Evolutionary conservation across 2,113 vertebrate species (phyloP), one percentile per base, ranked within the genome.

Genomic region (Ellobius talpinus): DNA sequence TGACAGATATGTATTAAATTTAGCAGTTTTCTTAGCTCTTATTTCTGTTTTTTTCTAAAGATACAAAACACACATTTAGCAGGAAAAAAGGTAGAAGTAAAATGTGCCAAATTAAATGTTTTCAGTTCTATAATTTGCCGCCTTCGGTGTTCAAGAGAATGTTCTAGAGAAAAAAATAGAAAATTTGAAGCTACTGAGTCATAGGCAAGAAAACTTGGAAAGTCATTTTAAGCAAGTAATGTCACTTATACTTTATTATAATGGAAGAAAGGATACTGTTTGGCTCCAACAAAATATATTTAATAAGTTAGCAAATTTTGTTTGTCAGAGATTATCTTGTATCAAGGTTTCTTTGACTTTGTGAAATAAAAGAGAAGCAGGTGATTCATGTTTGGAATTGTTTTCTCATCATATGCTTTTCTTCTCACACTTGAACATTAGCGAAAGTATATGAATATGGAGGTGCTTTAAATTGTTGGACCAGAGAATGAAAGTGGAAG

Each of bases 121-220:
- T 87, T 96, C 4, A 89, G 90, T 2, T 26, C 68, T 68, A 14
- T 10, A 61, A 6, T 61, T 91, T 33, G 39, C 21, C 87, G n/a
- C 0, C 33, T 29, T 42, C 47, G 79, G 70, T 47, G 65, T 90
- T 85, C 87, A 84, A 68, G 42, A 85, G 78, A 1, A 29, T 89
- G n/a, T 89, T 26, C 11, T 45, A 76, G 93, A 85, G 29, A 95
- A 7, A 92, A 92, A 97, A 96, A 52, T 6, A 87, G 50, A 92
- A 81, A 93, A n/a, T 2, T 61, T 61, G 42, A 96, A 90, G 74
- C 47, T 72, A 50, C 26, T 70, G 24, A 93, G 55, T 84, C 72
- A 82, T 5, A 77, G 17, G 58, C 13, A 90, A 72, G 50, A 47
- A 89, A 84, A 5, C 23, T 55, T 89, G 47, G 39, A 77, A 97